Conservation (phyloP, 2,113 vertebrate species). For the Gymnogyps californianus region DNA sequence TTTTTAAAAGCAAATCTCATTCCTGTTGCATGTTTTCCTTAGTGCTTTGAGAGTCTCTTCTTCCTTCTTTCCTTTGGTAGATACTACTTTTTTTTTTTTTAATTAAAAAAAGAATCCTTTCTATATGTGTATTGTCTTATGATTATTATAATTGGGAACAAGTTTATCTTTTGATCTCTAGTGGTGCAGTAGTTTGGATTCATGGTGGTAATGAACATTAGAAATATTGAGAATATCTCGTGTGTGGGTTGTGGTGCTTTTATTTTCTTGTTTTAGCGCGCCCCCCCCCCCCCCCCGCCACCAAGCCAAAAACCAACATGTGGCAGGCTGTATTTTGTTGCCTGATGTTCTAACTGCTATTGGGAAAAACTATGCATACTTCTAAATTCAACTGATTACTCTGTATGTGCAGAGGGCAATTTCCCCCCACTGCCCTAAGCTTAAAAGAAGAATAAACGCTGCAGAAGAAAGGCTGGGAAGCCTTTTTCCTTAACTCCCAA, state of each 20-base stretch:
- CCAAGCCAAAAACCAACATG: fast-evolving
- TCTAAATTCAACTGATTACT: neutral
- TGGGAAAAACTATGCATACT: neutral
- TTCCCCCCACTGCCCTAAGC: neutral
- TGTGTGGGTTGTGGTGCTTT: neutral
- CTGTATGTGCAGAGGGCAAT: neutral
- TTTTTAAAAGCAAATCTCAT: neutral
- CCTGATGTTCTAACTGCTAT: neutral
- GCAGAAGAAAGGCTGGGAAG: neutral
- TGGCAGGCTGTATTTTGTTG: neutral
- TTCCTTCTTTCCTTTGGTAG: neutral
- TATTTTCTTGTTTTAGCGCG: neutral
- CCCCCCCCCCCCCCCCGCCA: no score
- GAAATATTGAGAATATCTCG: neutral
- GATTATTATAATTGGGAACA: neutral
- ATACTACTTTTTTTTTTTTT: neutral
- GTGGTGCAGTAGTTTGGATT: neutral
- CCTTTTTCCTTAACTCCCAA: neutral
- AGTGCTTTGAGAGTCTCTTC: neutral
- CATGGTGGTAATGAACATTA: neutral
- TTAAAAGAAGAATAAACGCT: neutral
- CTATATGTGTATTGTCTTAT: neutral
- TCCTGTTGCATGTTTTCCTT: neutral
- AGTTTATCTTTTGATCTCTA: neutral
- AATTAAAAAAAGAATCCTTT: neutral